phyloP scores from a whole-genome alignment of 2,113 vertebrate genomes.

The Anseranas semipalmata region DNA sequence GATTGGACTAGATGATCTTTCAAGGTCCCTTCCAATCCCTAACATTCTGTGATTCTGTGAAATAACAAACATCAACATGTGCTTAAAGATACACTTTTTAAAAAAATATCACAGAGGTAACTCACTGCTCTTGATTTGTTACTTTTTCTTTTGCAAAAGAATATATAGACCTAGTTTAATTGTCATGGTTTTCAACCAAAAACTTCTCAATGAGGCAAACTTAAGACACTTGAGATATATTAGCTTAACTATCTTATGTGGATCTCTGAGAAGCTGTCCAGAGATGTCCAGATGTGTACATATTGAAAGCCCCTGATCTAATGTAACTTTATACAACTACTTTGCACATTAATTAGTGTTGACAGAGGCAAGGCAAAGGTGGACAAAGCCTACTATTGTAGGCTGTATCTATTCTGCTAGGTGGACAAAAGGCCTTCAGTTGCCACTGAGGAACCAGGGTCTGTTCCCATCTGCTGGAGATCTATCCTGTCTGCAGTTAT shows the following conservation, averaged over 20 bases:
- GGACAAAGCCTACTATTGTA: background rate
- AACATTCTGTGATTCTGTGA: too few species aligned
- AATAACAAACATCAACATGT: background rate
- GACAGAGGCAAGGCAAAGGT: background rate
- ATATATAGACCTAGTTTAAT: background rate
- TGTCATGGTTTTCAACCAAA: background rate
- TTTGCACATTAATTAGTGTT: background rate
- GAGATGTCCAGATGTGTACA: background rate
- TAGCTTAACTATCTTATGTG: background rate
- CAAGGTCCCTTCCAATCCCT: too few species aligned
- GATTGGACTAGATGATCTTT: too few species aligned
- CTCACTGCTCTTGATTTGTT: background rate
- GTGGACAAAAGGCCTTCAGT: background rate
- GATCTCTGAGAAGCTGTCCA: background rate
- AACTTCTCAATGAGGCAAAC: background rate
- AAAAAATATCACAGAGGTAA: background rate
- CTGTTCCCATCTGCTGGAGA: background rate
- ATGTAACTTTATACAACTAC: background rate
- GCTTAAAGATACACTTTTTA: background rate
- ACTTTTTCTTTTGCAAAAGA: background rate
- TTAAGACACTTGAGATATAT: background rate
- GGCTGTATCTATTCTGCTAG: background rate
- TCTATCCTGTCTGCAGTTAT: background rate
- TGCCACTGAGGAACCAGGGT: background rate
- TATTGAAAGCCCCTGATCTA: background rate